Conservation (phyloP, 2,797 vertebrate genomes). For the Tragelaphus oryx region DNA sequence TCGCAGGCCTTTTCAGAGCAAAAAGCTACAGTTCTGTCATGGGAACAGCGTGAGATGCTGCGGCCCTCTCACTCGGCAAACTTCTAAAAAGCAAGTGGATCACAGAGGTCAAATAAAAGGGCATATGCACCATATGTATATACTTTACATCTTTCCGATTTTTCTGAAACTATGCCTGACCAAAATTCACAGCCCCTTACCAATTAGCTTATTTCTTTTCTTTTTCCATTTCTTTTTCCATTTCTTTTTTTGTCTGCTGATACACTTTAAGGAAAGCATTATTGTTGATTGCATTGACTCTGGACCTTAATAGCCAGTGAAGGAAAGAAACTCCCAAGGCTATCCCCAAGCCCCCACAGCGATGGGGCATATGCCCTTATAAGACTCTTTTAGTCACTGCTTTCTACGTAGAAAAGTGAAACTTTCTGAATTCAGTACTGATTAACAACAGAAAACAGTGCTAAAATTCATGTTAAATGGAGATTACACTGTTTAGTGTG, state of each 20-base stretch:
- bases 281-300: neutral
- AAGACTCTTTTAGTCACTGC: neutral
- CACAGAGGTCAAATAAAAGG: constrained; percentile 18
- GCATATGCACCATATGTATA: constrained; percentile 34
- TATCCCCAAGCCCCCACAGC: neutral
- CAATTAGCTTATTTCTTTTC: neutral
- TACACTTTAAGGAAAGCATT: constrained; percentile 17
- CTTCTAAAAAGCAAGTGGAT: constrained; percentile 46
- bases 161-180: neutral
- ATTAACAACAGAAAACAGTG: neutral
- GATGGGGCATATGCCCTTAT: neutral
- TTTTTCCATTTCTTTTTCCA: neutral
- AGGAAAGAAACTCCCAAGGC: neutral
- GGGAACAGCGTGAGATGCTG: constrained; percentile 37
- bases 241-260: neutral
- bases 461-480: constrained; percentile 24
- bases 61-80: neutral
- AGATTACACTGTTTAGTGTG: constrained; percentile 45
- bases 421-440: constrained; percentile 27
- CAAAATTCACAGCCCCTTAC: neutral
- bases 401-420: constrained; percentile 33
- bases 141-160: neutral
- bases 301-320: constrained; percentile 8
- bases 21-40: constrained; percentile 46
- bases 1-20: constrained; percentile 17